Conservation (phyloP, 2,888 invertebrate genomes). For the Empis livida region DNA sequence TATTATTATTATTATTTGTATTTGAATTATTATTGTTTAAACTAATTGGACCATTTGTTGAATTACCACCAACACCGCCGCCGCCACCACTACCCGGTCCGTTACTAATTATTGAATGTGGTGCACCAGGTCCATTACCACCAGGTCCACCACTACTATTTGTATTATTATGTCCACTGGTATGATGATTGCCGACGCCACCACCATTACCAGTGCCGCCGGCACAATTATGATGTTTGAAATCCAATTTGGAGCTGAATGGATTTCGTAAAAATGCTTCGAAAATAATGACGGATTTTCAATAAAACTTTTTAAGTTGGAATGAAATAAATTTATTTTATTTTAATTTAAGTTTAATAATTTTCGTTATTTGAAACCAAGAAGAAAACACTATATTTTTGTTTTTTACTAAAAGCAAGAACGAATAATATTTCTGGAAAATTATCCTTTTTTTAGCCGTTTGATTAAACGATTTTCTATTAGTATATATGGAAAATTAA, state of each 20-base stretch:
- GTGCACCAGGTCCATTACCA: conserved; percentile 15
- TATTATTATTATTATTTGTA: background rate
- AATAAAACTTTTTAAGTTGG: background rate
- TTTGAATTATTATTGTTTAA: background rate
- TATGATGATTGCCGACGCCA: conserved; percentile 39
- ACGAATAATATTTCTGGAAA: too few species aligned
- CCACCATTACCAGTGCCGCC: conserved; percentile 46
- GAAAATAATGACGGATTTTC: background rate
- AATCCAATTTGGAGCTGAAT: conserved; percentile 66
- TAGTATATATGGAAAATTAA: too few species aligned
- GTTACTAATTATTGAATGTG: conserved; percentile 12
- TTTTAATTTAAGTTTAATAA: background rate
- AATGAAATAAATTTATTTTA: background rate
- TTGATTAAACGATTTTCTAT: conserved; percentile 31
- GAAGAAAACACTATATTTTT: too few species aligned
- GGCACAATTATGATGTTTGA: conserved; percentile 68
- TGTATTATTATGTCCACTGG: conserved; percentile 1
- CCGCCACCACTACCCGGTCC: conserved; percentile 19
- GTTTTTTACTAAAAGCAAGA: too few species aligned
- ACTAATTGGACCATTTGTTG: conserved; percentile 11
- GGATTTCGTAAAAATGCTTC: background rate
- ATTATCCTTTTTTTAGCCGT: too few species aligned
- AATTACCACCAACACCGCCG: conserved; percentile 16
- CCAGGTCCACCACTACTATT: conserved; percentile 1
- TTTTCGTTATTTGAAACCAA: too few species aligned